Conservation (phyloP, 1,140 invertebrate genomes). For the Drosophila kanapiae region DNA sequence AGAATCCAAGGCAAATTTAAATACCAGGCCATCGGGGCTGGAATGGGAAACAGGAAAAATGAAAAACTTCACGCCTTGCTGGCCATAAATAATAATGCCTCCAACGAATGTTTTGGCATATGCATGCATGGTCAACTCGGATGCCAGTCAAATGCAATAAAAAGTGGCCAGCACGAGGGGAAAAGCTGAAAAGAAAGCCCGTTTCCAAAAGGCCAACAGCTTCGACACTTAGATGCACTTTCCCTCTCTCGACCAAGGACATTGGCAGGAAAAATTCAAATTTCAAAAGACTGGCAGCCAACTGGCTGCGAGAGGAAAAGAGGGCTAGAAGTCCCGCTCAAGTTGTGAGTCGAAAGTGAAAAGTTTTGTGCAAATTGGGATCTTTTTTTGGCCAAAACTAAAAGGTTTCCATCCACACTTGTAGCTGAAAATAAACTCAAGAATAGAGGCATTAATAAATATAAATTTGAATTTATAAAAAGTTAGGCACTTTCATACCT, state of each 20-base stretch:
- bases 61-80: conserved; percentile 48
- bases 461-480: too few relatives aligned
- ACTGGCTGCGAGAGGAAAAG: not conserved
- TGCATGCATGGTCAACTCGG: conserved; percentile 39
- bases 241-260: conserved; percentile 12
- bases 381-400: conserved; percentile 37
- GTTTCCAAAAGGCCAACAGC: not conserved
- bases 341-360: conserved; percentile 39
- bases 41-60: conserved; percentile 21
- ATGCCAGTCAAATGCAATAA: conserved; percentile 35
- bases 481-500: not conserved
- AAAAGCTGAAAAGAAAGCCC: not conserved
- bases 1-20: conserved; percentile 43
- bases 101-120: conserved; percentile 14
- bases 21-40: conserved; percentile 4
- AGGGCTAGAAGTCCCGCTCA: conserved; percentile 4
- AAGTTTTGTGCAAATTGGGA: conserved; percentile 61
- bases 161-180: conserved; percentile 22
- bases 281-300: conserved; percentile 14
- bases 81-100: conserved; percentile 58
- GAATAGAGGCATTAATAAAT: not conserved
- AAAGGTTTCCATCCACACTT: not conserved
- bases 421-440: not conserved
- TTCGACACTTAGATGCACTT: conserved; percentile 32
- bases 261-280: conserved; percentile 13